These are phyloP conservation scores for Ciconia maguari DNA, from an alignment of 2,113 vertebrate genomes.

Conservation along the genomic window DNA sequence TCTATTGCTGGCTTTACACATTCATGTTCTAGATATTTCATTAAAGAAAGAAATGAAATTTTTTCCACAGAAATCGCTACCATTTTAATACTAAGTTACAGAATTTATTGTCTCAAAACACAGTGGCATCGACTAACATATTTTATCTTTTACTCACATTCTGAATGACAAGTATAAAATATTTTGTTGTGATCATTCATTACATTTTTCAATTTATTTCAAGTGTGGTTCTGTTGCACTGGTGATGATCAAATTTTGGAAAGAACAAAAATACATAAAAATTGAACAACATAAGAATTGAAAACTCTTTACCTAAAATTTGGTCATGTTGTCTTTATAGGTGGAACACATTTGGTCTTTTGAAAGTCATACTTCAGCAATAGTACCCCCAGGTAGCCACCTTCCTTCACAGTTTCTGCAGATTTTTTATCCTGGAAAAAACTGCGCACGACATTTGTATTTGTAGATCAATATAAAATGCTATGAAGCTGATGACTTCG, in stretches of 20 bases:
- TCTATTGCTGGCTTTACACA: neutral
- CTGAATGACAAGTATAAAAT: neutral
- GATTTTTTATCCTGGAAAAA: neutral
- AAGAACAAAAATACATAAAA: neutral
- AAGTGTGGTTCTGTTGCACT: neutral
- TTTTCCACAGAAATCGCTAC: neutral
- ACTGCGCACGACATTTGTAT: neutral
- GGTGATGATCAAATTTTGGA: neutral
- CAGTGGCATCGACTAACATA: neutral
- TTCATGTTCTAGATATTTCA: neutral
- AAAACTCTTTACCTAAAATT: neutral
- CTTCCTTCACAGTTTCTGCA: neutral
- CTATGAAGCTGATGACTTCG: neutral
- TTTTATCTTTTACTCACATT: neutral
- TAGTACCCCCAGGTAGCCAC: neutral
- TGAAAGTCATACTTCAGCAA: neutral
- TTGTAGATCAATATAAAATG: slow-evolving; percentile 23
- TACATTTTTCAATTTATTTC: neutral
- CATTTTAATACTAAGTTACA: neutral
- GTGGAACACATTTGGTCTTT: neutral
- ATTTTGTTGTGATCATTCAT: neutral
- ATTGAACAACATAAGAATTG: neutral
- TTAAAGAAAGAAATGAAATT: neutral
- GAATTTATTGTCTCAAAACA: neutral
- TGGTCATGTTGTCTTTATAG: neutral